Evolutionary conservation across 2,888 invertebrate species (phyloP), one percentile per base, ranked within the genome.

Genomic region (Nephrocerus scutellatus): DNA sequence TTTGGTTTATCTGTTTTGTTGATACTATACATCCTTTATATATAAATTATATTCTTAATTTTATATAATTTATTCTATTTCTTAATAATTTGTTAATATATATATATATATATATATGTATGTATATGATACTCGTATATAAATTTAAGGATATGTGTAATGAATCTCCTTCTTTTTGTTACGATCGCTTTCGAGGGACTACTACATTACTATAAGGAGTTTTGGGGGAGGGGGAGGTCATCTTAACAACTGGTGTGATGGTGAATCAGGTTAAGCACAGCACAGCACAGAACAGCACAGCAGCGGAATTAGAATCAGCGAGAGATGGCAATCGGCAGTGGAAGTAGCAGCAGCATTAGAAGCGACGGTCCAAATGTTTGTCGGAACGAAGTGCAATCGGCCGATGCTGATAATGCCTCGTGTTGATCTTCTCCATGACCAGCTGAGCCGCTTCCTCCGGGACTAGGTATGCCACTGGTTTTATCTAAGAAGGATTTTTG

Each of bases 401-500:
- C 40, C 39, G 39, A 44, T 26, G 44, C 42, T 33, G 21, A 36
- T 51, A 41, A 42, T 41, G 43, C 30, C 48, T 37, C 48, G 35
- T 39, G 23, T 44, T 52, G 49, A 42, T 52, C 53, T 31, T 54
- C 56, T 14, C 55, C 58, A 32, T 52, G 55, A 30, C 52, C 60
- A 19, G 54, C 51, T 38, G 51, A 45, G 16, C 52, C 55, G 23
- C 43, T 52, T 26, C 48, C 51, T 24, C 46, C 48, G 16, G 47
- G 43, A 22, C 46, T 46, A 20, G 30, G 37, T 7, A 43, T 49
- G 24, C 41, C 47, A 39, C 53, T 56, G 14, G 59, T 57, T 53
- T 66, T 67, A 58, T 66, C 67, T 55, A 57, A 41, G 52, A 62
- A 56, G 53, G 62, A 63, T 72, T 82, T 83, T 70, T 82, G 82